Percentiles rank a stretch among this genome's conserved stretches.
These are phyloP conservation scores for Oxystoma pomonae DNA, from an alignment of 2,888 invertebrate species.

Conservation along the genomic window DNA sequence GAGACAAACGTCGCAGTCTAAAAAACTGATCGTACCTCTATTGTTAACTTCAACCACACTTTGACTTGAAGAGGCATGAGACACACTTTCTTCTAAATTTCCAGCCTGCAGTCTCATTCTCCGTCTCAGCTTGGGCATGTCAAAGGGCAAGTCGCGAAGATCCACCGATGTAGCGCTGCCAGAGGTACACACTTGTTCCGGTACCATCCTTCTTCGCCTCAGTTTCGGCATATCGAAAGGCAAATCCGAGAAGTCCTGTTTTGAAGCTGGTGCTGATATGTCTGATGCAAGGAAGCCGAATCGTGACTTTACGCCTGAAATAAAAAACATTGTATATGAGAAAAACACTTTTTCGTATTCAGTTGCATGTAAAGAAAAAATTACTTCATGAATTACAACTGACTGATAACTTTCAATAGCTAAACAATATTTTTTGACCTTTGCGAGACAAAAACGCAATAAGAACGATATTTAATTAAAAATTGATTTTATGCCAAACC, in stretches of 20 bases:
- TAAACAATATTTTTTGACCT: too few species aligned
- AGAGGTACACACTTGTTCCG: constrained; percentile 66
- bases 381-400: too few species aligned
- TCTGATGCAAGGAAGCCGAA: constrained; percentile 39
- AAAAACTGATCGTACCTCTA: constrained; percentile 10
- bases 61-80: constrained; percentile 78
- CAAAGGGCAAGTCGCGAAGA: constrained; percentile 78
- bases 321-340: too few species aligned
- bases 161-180: constrained; percentile 72
- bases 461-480: too few species aligned
- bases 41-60: constrained; percentile 62
- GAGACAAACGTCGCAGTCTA: too few species aligned
- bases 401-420: too few species aligned
- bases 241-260: constrained; percentile 71
- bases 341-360: too few species aligned
- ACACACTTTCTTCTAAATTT: constrained; percentile 68
- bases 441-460: too few species aligned
- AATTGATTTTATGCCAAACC: too few species aligned
- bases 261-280: constrained; percentile 51
- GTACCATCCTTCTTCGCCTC: constrained; percentile 61
- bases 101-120: constrained; percentile 59
- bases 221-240: constrained; percentile 90
- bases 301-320: constrained; percentile 54
- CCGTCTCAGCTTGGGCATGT: constrained; percentile 84
- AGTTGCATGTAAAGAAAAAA: too few species aligned